Evolutionary conservation across 2,797 vertebrate species (phyloP), one percentile per base, ranked within the genome.

Genomic region (Oophaga sylvatica): DNA sequence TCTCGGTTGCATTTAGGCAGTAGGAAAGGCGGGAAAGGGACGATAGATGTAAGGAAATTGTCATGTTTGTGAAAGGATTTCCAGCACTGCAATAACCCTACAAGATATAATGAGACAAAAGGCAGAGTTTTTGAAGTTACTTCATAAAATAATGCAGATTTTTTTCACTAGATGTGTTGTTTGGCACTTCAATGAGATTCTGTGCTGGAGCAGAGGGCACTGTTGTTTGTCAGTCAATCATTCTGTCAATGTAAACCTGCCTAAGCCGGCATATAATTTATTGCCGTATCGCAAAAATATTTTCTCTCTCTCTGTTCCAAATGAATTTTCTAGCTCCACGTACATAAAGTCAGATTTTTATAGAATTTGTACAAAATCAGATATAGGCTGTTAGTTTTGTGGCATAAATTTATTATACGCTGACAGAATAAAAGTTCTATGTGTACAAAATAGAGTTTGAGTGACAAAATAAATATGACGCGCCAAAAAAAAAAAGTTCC

Each of bases 221-320:
- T 41, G 75, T 77, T 77, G 75, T 53, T 77, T 77, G 75, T 56
- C 75, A 56, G 75, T 77, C 75, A 77, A 77, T 77, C 75, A 77
- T 77, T 26, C 75, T 77, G 75, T 77, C 75, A 56, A 16, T 26
- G 22, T 17, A 53, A 22, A 16, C 13, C 75, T n/a, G 75, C 48
- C 12, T 77, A 56, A 77, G 22, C 75, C 75, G 41, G 3, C 45
- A 56, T 5, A 8, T 53, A 53, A 77, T 77, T 77, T 56, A 77
- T 56, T 77, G 41, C 16, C 13, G 41, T 7, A 77, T 26, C 48
- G 16, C 75, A 77, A 53, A 53, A 77, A 77, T 26, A 77, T 16
- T 26, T 26, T 29, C 11, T 76, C 35, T 53, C 71, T 77, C 22
- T 53, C 45, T 56, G 75, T 77, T 77, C 53, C 45, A 77, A 77